Base-by-base conservation (phyloP, 1,140 invertebrate species). In the Sinonovacula constricta region DNA sequence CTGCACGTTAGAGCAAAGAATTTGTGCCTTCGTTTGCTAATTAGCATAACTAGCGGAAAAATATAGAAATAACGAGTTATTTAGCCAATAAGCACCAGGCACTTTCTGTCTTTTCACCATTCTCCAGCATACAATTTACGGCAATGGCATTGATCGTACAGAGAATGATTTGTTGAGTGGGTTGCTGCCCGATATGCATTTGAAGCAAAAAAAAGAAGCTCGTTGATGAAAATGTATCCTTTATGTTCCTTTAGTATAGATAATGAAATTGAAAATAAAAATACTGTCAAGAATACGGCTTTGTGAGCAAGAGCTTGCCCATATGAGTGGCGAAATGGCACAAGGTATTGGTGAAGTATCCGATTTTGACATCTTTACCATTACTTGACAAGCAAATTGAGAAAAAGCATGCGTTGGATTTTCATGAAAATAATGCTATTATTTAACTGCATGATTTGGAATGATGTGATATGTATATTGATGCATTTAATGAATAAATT, bases 201-300 rank as follows among this genome's bases (percentile, higher is more conserved):
- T 81, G 54, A 60, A 30, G 28, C 24, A 31, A 81, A 76, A 53
- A 34, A 34, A 56, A n/a, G n/a, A n/a, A 3, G 51, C 54, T 54
- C 14, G 60, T 81, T 56, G 62, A 80, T 76, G 31, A 39, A 22
- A 39, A 24, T 28, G 65, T 69, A 39, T 24, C 59, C 56, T 65
- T 69, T 57, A 45, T 36, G 22, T 75, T 57, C n/a, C 45, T 33
- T 45, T 53, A 39, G 70, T 24, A 31, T 76, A 22, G 59, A 45
- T n/a, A 36, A 53, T 33, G 34, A 81, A 70, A 70, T 81, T 45
- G 70, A 81, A 76, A 81, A 69, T 67, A 56, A 56, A 24, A 53
- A n/a, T n/a, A n/a, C n/a, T 81, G 30, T 51, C 59, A 56, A 68
- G 68, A 31, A 81, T 80, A 24, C 60, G 53, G 4, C 24, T 76